Base-by-base conservation (phyloP, 2,113 vertebrate species). In the Sceloporus undulatus region DNA sequence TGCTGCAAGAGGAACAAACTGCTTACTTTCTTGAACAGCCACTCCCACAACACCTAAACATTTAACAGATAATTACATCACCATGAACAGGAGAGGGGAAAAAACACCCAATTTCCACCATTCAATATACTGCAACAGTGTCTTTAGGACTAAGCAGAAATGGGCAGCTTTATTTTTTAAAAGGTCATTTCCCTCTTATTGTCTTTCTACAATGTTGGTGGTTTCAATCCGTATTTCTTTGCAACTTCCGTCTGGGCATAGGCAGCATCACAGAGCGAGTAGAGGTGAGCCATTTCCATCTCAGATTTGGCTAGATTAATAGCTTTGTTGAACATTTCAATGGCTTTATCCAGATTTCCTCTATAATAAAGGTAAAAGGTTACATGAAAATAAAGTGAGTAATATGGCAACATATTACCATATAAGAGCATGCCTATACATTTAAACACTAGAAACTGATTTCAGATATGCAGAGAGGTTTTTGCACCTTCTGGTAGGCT, bases 321-420 rank as follows among this genome's bases (percentile, higher is more conserved):
- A 91, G 99, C 98, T 97, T 99, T 99, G 97, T 99, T 99, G 97
- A 99, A 99, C 99, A 99, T 99, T 77, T 99, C 98, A 92, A 99
- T 99, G 77, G 99, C 99, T 97, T 98, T 99, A 94, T 99, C 98
- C 96, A 99, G 97, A 93, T 99, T 99, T 84, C 99, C 99, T 96
- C 99, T 99, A 96, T 93, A 97, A 97, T 16, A 56, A 71, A 56
- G 4, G 25, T 52, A 29, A 77, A 71, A 19, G 14, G 19, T 54
- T 11, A 6, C 56, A 59, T 84, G 38, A 65, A 70, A 38, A 54
- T 54, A n/a, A 88, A 77, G 40, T 9, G 62, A 82, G 25, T 7
- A 29, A 87, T 71, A 88, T 19, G 40, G 0, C 81, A 56, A 11
- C 16, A 0, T 19, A 54, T 84, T 3, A 16, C 48, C 48, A 48